These are phyloP conservation scores for Torymus aiolomorphi DNA, from an alignment of 2,888 invertebrate genomes.

Conservation along the genomic window DNA sequence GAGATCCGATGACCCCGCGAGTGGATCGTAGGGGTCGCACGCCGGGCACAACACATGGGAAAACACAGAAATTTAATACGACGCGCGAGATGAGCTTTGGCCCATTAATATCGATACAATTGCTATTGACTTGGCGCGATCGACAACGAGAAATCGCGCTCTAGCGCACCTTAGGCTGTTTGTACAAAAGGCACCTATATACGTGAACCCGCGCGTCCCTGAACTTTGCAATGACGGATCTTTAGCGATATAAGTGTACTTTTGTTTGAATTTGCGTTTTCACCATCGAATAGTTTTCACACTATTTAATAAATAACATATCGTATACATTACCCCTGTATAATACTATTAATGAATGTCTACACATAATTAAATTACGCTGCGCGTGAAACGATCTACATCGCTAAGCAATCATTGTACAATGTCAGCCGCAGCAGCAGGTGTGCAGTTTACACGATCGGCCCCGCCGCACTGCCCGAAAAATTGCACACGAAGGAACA, in stretches of 20 bases:
- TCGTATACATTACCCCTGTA: too few relatives aligned
- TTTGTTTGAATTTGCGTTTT: too few relatives aligned
- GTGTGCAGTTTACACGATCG: too few relatives aligned
- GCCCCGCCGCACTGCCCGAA: background rate
- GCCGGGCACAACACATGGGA: conserved; percentile 29
- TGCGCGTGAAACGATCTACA: conserved; percentile 5
- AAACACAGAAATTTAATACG: conserved; percentile 32
- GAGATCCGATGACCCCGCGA: conserved; percentile 69
- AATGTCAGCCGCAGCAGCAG: conserved; percentile 25
- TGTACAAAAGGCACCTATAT: too few relatives aligned
- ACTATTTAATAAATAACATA: too few relatives aligned
- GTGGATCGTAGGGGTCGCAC: conserved; percentile 4
- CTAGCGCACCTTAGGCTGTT: background rate
- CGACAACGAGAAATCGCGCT: background rate
- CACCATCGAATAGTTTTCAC: too few relatives aligned
- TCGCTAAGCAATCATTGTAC: conserved; percentile 40
- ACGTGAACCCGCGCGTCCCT: too few relatives aligned
- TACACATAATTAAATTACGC: conserved; percentile 3
- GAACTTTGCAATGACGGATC: too few relatives aligned
- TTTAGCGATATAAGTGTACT: too few relatives aligned
- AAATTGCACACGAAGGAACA: conserved; percentile 1
- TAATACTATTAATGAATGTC: too few relatives aligned
- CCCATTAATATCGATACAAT: conserved; percentile 41
- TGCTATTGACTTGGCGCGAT: conserved; percentile 31
- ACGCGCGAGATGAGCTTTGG: conserved; percentile 21